Evolutionary conservation across 1,140 invertebrate genomes (phyloP).

Genomic region (Linepithema humile): DNA sequence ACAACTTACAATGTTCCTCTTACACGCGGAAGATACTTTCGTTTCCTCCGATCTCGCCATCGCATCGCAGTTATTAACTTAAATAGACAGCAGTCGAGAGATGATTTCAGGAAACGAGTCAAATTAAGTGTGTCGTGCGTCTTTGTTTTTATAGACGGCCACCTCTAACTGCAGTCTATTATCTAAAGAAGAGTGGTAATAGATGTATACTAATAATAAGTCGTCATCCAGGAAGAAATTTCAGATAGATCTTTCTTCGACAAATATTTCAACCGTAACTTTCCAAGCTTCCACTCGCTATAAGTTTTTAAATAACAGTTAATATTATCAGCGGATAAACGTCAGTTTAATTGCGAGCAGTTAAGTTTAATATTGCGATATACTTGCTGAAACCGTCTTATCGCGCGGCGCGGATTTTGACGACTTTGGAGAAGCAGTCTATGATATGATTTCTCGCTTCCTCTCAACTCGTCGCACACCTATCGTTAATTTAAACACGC

Average conservation of each 20-base stretch:
- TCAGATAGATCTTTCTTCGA: background rate
- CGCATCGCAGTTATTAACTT: conserved; percentile 29
- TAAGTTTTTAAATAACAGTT: background rate
- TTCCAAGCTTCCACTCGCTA: background rate
- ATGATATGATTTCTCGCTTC: conserved; percentile 21
- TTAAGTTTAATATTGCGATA: conserved; percentile 9
- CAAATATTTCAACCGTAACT: background rate
- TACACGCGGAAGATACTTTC: conserved; percentile 29
- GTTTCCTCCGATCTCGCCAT: conserved; percentile 29
- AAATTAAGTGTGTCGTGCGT: conserved; percentile 38
- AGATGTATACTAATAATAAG: background rate
- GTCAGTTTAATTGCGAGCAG: background rate
- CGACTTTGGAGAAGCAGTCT: no score
- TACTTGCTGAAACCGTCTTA: conserved; percentile 23
- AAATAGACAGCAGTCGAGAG: conserved; percentile 18
- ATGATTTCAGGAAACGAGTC: conserved; percentile 43
- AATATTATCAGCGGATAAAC: background rate
- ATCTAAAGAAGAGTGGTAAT: background rate
- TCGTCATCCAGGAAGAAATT: background rate
- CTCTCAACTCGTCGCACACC: background rate
- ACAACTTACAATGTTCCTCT: conserved; percentile 15
- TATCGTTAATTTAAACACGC: conserved; percentile 34
- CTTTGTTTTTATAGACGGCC: conserved; percentile 29
- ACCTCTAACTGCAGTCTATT: background rate
- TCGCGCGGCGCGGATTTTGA: background rate